Base-by-base conservation (phyloP, 1,140 invertebrate genomes). In the Drosophila mayri region DNA sequence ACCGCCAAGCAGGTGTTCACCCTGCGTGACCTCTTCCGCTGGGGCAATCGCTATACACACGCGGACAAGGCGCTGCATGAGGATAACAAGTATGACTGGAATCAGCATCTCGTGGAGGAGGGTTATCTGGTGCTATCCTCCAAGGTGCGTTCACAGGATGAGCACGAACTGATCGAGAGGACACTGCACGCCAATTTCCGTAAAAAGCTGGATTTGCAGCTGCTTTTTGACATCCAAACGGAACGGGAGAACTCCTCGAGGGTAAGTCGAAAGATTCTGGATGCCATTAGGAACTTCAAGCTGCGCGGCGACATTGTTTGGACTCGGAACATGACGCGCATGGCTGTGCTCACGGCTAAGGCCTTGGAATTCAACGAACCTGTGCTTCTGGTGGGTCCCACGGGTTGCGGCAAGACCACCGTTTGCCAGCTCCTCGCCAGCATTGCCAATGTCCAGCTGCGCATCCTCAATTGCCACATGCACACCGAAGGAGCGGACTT, bases 401-500 rank as follows among this genome's bases (percentile, higher is more conserved):
- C 99, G 28, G 99, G 99, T 0, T 98, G 98, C 93, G 99, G 99
- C 1, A 99, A 99, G 94, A 99, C 99, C 0, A 99, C 98, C 0
- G 95, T 99, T 20, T 99, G 98, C 85, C 98, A 99, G 93, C 92
- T 99, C 28, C 94, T 98, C 50, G 96, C 98, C 18, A 93, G 94
- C 28, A 92, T 97, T 38, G 95, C 95, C 46, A 80, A 93, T 0
- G 95, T 95, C 62, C 93, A 95, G 50, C 93, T 99, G 22, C 94
- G 95, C 50, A 95, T 96, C 35, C 95, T 99, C 0, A 99, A 99
- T 93, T 99, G 99, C 94, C 99, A 99, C 91, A 98, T 99, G 96
- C 97, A 99, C 91, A 99, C 98, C 4, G 99, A 99, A 93, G 98
- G 98, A 81, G 96, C 98, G 1, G 99, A 99, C 93, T 99, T 99